Conservation (phyloP, 1,140 invertebrate species). For the Euura saliciscinereae region DNA sequence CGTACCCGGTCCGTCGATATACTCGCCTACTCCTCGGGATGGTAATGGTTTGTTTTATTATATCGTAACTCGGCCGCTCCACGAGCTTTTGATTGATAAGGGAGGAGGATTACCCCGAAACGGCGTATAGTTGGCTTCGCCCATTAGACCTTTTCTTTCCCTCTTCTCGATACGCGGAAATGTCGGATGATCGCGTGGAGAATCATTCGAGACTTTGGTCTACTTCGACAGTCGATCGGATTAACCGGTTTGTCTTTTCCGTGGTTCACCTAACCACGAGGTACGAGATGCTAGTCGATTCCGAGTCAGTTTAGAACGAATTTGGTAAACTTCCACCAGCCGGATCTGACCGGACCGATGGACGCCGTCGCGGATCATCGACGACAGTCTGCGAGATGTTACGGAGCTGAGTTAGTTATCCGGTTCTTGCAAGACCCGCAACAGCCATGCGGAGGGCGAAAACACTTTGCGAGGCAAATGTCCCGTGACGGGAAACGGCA, state of each 20-base stretch:
- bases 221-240: background rate
- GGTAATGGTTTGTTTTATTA: constrained; percentile 7
- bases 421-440: no score
- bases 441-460: background rate
- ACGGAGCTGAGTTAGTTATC: no score
- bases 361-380: no score
- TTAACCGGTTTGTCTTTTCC: background rate
- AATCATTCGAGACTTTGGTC: background rate
- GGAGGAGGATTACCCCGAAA: background rate
- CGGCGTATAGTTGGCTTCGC: background rate
- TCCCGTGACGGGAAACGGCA: constrained; percentile 6
- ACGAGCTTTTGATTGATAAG: constrained; percentile 5
- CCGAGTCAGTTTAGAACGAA: no score
- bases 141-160: background rate
- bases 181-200: background rate
- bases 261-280: no score
- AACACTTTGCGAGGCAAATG: constrained; percentile 4
- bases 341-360: no score
- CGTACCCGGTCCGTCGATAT: background rate
- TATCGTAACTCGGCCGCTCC: constrained; percentile 4
- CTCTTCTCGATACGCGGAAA: background rate
- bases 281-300: no score
- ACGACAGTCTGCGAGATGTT: no score
- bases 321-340: no score
- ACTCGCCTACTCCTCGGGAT: background rate